Evolutionary conservation across 2,797 vertebrate species (phyloP), one percentile per base, ranked within the genome.

Genomic region (Aselliscus stoliczkanus): DNA sequence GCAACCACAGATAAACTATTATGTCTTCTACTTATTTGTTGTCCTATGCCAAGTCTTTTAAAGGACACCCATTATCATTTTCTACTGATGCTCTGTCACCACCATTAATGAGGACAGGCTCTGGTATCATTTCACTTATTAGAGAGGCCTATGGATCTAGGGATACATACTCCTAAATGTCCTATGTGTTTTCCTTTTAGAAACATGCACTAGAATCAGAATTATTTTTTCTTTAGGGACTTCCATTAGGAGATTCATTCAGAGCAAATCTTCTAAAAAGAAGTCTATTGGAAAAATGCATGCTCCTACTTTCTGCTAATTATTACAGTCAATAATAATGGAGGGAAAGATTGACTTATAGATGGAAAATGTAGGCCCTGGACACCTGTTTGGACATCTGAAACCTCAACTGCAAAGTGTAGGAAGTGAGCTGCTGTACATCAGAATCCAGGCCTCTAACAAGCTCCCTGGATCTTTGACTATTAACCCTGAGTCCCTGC

Each of bases 1-100:
- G 89, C 92, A 85, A 20, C 1, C 6, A 47, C 89, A 82, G 90
- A 90, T 88, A 93, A 95, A 97, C 13, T 29, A 6, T 42, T 52
- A 9, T 0, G 6, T 31, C 67, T 96, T 91, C 70, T 90, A 84
- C n/a, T 84, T 70, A 9, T 73, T 14, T 17, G 9, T 69, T 87
- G 60, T 82, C 87, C 85, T 54, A 75, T n/a, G 39, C 37, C 70
- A 89, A 29, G 31, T 15, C 31, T 34, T 73, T 70, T 37, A 37
- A 42, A 88, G 4, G 18, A 31, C 37, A 8, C 11, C 62, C 29
- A 18, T 88, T 69, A 52, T 56, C 23, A 58, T 73, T 90, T 82
- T 27, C 60, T 13, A 4, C 0, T 15, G 42, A 29, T 39, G 25
- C 18, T 56, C 34, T 37, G 7, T 70, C 34, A 34, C 11, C 15